Base-by-base conservation (phyloP, 2,888 invertebrate species). In the Caenorhabditis uteleia region DNA sequence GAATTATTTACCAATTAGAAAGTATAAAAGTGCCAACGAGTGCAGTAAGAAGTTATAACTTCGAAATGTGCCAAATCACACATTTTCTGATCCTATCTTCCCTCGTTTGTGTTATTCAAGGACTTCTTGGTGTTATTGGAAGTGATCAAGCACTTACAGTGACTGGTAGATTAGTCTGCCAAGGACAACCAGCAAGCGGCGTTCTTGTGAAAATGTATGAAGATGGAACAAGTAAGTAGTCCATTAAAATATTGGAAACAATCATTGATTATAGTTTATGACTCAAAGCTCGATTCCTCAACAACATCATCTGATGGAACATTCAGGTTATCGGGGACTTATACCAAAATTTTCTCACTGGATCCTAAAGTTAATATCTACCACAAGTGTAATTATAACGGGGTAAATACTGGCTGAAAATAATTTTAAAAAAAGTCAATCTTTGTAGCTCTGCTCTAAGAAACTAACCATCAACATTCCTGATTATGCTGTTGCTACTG, bases 181-280 rank as follows among this genome's bases (percentile, higher is more conserved):
- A 62, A 33, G 62, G 62, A 33, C 38, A 53, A n/a, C 56, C 62
- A 1, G 62, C 62, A 2, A 31, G 33, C 1, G 40, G 51, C 16
- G 58, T 64, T 14, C 45, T 58, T 16, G 54, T 64, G 12, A 64
- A 64, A 34, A 40, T 64, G 40, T 64, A 58, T 49, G 64, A 64
- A 16, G 64, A 64, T 46, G 64, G 64, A 49, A 64, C 64, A 16
- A 46, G 42, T 43, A 7, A 43, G 42, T 25, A 34, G 34, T n/a
- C 4, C 4, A 34, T 14, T n/a, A 34, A 34, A 34, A 34, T n/a
- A 34, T 34, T 34, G 14, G 16, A 34, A 8, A 34, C 7, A 34
- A 18, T 29, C n/a, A n/a, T n/a, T n/a, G n/a, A n/a, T 56, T 56
- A 3, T 38, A 56, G 56, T 56, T 14, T 56, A 56, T 18, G 56